Base-by-base conservation (phyloP, 2,797 vertebrate species). In the Graptemys geographica region DNA sequence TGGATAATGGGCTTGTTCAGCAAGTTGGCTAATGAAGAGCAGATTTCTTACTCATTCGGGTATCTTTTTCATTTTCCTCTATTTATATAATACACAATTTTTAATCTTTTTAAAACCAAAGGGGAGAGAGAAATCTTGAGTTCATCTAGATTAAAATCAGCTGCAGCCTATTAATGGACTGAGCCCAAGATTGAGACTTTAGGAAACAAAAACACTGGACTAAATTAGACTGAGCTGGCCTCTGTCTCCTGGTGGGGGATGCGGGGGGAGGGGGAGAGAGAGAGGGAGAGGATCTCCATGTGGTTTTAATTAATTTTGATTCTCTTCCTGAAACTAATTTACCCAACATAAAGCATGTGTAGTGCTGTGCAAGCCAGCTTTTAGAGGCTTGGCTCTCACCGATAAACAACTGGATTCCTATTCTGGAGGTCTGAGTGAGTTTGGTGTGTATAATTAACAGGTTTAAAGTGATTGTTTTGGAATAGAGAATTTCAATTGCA, bases 61-160 rank as follows among this genome's bases (percentile, higher is more conserved):
- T 85, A 93, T 83, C 89, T 96, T 96, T 91, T 18, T 25, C 56
- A n/a, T 87, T 94, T 96, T 79, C 88, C 88, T 96, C 93, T 94
- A 83, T 97, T 98, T 98, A 97, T 91, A 93, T 96, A 97, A 97
- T 96, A 97, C 96, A 95, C 96, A 98, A 98, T 98, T 98, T 98
- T 97, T 98, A 98, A 98, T 98, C 97, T 98, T 98, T 97, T 97
- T 96, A 96, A 98, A 98, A 97, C 97, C 89, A 95, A 98, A 97
- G 97, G 97, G 97, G 89, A 83, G 74, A 97, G 92, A 97, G 92
- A 89, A 96, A 95, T 95, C 97, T 97, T 98, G 97, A 97, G 97
- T 97, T 98, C 97, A 97, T 98, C 96, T 96, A 98, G 97, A 98
- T 98, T 98, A 98, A 98, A 98, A 98, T 98, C 98, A 98, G 97